Evolutionary conservation across 2,113 vertebrate species (phyloP), one percentile per base, ranked within the genome.

Genomic region (Serilophus lunatus): DNA sequence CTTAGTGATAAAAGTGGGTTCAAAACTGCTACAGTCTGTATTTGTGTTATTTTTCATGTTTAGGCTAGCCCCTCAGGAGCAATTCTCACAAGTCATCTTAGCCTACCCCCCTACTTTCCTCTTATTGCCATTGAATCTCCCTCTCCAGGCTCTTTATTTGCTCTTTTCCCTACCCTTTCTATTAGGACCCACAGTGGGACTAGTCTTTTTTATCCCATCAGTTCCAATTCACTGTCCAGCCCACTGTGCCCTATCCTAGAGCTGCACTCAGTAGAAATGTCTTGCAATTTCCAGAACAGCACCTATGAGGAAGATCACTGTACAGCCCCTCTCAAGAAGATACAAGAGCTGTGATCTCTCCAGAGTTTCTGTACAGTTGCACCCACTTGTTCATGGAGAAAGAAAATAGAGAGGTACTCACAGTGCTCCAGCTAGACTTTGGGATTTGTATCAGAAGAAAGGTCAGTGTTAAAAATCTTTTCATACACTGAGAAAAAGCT

Each of bases 221-320:
- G 13, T 45, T 74, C 17, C 42, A 68, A 45, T 44, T 54, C 35
- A 50, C 47, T 79, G 47, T 14, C 17, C 12, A 71, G 33, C 22
- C 25, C 63, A 35, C 7, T 28, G 29, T 70, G n/a, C 70, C 53
- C 33, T 28, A 70, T 31, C 7, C 2, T 18, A 60, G n/a, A 79
- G 5, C 17, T 1, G 1, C 6, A 44, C 9, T 49, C 2, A 1
- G 29, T 35, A 77, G 31, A 70, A 44, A 51, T 33, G 20, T 25
- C 53, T 54, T 88, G 44, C 24, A 18, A 59, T 72, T 79, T 57
- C 38, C 65, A 28, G 9, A 85, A 26, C 13, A 65, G 24, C 25
- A 31, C 35, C 74, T 66, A 19, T 19, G 16, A 68, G 45, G 33
- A 74, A 18, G 28, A 74, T n/a, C 28, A 53, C 18, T 60, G 15